These are phyloP conservation scores for Hirundo rustica DNA, from an alignment of 2,797 vertebrate genomes.

Conservation along the genomic window DNA sequence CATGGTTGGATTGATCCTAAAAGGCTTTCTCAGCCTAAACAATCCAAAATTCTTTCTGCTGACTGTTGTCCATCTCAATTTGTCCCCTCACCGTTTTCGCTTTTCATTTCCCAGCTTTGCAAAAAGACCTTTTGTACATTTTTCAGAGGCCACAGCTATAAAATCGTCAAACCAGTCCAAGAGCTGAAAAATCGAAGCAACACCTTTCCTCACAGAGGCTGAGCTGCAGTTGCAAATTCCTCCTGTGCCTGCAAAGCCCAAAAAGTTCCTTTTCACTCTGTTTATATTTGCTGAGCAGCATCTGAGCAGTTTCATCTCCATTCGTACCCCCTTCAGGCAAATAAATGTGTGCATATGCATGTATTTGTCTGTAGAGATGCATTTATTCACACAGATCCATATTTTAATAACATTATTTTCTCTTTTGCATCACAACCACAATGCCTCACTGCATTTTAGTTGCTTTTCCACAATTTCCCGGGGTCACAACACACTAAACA, in stretches of 20 bases:
- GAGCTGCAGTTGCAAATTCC: neutral
- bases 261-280: neutral
- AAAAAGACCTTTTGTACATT: neutral
- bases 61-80: neutral
- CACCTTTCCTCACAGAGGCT: neutral
- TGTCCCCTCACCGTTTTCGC: neutral
- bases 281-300: neutral
- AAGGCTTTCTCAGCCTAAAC: neutral
- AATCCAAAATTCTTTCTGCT: neutral
- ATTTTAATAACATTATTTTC: neutral
- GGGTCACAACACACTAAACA: neutral
- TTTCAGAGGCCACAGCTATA: neutral
- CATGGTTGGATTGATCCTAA: rapidly evolving
- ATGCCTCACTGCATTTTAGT: neutral
- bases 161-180: neutral
- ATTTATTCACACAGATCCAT: neutral
- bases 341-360: neutral
- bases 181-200: neutral
- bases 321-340: neutral
- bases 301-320: neutral
- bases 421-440: neutral
- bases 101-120: neutral
- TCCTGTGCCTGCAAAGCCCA: neutral
- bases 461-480: neutral
- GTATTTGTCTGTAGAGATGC: neutral